Base-by-base conservation (phyloP, 2,113 vertebrate genomes). In the Upupa epops region DNA sequence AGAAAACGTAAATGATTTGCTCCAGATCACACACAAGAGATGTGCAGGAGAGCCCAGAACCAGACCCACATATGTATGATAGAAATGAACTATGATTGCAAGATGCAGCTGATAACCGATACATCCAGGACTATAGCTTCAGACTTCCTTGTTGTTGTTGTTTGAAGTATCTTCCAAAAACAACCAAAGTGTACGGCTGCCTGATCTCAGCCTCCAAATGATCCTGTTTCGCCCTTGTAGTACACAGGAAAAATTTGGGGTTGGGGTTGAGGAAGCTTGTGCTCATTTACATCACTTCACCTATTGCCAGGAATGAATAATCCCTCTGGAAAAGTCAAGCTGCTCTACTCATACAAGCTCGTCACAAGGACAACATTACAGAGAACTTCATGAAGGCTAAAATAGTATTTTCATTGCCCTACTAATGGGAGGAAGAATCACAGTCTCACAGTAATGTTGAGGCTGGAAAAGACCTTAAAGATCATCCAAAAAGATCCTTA, bases 31-130 rank as follows among this genome's bases (percentile, higher is more conserved):
- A 46, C 6, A 19, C 34, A 54, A 71, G 31, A 72, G 66, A 65
- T 34, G 31, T 0, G 0, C 5, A 31, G 5, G 29, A 88, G 29
- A 65, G 11, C 42, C 36, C 70, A 48, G 31, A 89, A 51, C 15
- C 4, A 1, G 58, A 29, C 7, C 12, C 13, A 37, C 3, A 17
- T 4, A n/a, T 3, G 8, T 45, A 37, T 31, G 10, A 29, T 0
- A 40, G 45, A 56, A 66, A 49, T 34, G 9, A 87, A 60, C 26
- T 5, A 16, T 9, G 20, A 52, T 20, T 40, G 82, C 10, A 5
- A 48, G 32, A 13, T 58, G 28, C 17, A 49, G 21, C 8, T 54
- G 22, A 29, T 65, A 86, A 40, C 3, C 12, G 56, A 8, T 42
- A 90, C 40, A 56, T 31, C 20, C 58, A 75, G 9, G 14, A 34